Percentiles rank a stretch among this genome's conserved stretches.
Conservation (phyloP, 1,140 invertebrate species). For the Scylla paramamosain region DNA sequence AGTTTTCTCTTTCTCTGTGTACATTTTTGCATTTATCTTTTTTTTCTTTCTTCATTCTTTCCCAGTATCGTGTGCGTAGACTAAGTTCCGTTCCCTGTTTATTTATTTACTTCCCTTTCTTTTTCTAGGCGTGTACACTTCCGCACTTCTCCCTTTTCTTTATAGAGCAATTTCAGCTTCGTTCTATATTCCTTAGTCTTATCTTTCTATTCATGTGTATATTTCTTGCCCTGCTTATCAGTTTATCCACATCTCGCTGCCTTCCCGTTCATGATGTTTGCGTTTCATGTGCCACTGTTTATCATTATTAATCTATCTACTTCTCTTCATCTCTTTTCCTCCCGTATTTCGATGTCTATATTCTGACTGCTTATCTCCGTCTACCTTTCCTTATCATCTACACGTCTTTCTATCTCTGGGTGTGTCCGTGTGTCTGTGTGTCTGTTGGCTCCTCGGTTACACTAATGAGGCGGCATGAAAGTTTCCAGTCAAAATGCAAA, state of each 20-base stretch:
- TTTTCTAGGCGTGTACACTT: background rate
- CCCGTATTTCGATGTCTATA: background rate
- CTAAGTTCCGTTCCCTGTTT: background rate
- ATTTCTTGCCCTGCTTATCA: background rate
- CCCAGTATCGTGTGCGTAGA: background rate
- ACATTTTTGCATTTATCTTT: background rate
- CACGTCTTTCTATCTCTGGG: too few species aligned
- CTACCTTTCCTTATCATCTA: background rate
- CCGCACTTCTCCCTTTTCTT: background rate
- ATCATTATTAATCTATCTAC: background rate
- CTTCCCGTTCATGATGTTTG: background rate
- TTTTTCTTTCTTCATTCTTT: background rate
- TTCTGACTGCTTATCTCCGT: background rate
- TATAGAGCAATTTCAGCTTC: background rate
- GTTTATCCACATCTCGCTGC: background rate
- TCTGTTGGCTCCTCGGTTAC: too few species aligned
- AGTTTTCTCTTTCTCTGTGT: background rate
- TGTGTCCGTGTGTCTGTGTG: too few species aligned
- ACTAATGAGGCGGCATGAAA: too few species aligned
- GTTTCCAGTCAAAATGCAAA: too few species aligned
- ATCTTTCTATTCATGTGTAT: background rate
- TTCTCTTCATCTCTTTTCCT: background rate
- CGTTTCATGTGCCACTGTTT: too few species aligned
- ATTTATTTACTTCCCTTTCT: background rate
- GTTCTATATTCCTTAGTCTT: background rate